phyloP scores from a whole-genome alignment of 1,140 invertebrate genomes.

The Teleogryllus occipitalis region DNA sequence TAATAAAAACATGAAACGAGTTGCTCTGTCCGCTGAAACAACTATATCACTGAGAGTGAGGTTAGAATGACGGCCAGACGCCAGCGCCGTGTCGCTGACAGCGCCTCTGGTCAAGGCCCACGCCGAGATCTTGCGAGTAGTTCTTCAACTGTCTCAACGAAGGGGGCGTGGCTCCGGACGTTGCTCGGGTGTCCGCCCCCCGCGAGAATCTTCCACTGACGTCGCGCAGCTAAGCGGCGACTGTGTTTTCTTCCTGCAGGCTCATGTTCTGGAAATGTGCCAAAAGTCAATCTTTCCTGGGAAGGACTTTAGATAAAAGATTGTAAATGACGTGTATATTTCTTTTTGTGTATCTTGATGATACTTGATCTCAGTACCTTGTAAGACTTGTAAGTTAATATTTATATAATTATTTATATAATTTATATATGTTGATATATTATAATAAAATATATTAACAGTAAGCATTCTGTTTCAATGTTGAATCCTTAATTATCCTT shows the following conservation, averaged over 20 bases:
- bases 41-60: no score
- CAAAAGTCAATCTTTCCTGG: no score
- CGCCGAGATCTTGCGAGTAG: background rate
- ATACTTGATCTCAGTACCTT: slow-evolving; percentile 4
- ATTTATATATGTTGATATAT: slow-evolving; percentile 2
- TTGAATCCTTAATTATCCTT: no score
- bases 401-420: background rate
- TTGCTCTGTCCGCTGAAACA: no score
- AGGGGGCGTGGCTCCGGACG: no score
- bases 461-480: background rate
- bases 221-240: no score
- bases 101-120: background rate
- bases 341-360: background rate
- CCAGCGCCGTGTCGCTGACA: background rate
- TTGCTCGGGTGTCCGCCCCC: no score
- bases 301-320: background rate
- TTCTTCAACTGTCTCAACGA: no score
- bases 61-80: background rate
- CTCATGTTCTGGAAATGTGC: no score
- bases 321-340: background rate
- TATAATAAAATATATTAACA: background rate
- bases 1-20: no score
- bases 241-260: no score
- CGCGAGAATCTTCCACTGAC: no score
- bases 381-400: background rate